These are phyloP conservation scores for Elephantulus edwardii DNA, from an alignment of 2,113 vertebrate species.

Conservation along the genomic window DNA sequence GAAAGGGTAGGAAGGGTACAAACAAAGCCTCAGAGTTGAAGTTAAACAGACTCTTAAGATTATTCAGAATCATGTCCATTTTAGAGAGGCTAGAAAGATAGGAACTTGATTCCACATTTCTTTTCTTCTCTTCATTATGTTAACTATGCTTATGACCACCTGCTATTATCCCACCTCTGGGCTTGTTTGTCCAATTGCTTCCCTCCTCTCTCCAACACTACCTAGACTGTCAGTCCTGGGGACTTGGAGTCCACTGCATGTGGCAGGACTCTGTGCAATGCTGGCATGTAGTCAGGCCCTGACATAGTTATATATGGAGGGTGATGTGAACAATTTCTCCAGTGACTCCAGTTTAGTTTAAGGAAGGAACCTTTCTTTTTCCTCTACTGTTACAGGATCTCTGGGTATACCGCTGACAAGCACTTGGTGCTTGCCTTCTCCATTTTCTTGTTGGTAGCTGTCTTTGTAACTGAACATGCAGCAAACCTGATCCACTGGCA, in stretches of 20 bases:
- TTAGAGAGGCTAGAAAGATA: background rate
- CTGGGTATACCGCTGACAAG: fast-evolving
- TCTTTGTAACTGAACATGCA: background rate
- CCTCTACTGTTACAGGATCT: background rate
- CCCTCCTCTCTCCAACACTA: background rate
- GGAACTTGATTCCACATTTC: background rate
- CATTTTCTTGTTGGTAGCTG: background rate
- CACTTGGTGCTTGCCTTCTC: background rate
- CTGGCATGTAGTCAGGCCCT: fast-evolving
- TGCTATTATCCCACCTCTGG: background rate
- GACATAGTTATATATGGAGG: no score
- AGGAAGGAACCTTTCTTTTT: fast-evolving
- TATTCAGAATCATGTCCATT: background rate
- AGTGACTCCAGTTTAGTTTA: background rate
- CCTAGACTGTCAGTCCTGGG: background rate
- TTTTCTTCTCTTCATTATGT: background rate
- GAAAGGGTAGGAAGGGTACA: background rate
- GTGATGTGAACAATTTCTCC: background rate
- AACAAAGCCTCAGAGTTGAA: background rate
- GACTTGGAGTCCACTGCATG: background rate
- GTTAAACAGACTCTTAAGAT: background rate
- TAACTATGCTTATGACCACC: background rate
- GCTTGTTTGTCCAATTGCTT: background rate
- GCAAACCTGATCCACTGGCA: background rate
- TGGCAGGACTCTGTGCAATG: background rate